Base-by-base conservation (phyloP, 2,888 invertebrate species). In the Nomada ferruginata region DNA sequence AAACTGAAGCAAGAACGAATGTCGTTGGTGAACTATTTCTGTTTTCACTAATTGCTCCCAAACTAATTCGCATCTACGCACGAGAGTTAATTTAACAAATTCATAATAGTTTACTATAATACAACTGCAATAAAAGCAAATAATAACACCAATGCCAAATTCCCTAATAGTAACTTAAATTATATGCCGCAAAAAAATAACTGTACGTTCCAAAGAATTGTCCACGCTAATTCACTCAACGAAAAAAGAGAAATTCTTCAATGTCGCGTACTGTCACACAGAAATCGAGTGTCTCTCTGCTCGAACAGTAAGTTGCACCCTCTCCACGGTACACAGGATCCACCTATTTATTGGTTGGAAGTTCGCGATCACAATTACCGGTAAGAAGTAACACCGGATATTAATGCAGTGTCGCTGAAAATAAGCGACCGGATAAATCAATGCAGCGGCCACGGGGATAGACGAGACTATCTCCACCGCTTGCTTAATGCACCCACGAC, bases 351-450 rank as follows among this genome's bases (percentile, higher is more conserved):
- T 70, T 11, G 65, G 42, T 3, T 15, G 52, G 0, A 29, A 61
- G 64, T 61, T 60, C 53, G 70, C 36, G n/a, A 15, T 42, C 68
- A 64, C 59, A 79, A 80, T 82, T 80, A 66, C 75, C 60, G 50
- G 53, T 53, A 53, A 10, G 42, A 60, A 61, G 59, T 79, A 66
- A 61, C 80, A 11, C 29, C 23, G 59, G 66, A 64, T 82, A 82
- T 82, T 79, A 79, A 79, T 76, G 82, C 65, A 57, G 70, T 71
- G 80, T 82, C 65, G 61, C 66, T 70, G 29, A 70, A 71, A 80
- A 76, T 80, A 80, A 80, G 36, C 66, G 52, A 18, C 42, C 11
- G 61, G 69, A 82, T 82, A 82, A 79, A 82, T 82, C 82, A 79
- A 64, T 73, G 75, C 82, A 70, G 60, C 69, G 60, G 36, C 47